phyloP scores from a whole-genome alignment of 2,797 vertebrate genomes.

The Distichodus sexfasciatus region DNA sequence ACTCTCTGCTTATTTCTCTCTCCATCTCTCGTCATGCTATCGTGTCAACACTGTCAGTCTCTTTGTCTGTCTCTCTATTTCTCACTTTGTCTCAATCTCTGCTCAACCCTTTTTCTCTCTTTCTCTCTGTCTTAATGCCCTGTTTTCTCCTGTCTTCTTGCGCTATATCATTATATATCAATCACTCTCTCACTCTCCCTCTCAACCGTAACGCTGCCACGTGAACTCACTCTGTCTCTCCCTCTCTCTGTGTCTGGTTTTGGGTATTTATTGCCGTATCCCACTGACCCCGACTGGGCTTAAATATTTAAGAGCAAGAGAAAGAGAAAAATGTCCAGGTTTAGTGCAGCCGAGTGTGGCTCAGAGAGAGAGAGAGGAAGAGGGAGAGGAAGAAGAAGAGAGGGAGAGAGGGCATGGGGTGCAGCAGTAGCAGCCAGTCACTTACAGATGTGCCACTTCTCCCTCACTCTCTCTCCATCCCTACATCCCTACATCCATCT shows the following conservation, averaged over 20 bases:
- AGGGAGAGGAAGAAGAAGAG: slow-evolving; percentile 7
- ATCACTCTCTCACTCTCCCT: slow-evolving; percentile 24
- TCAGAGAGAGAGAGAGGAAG: slow-evolving; percentile 12
- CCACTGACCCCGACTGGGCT: slow-evolving; percentile 9
- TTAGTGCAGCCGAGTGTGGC: background rate
- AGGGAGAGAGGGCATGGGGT: slow-evolving; percentile 14
- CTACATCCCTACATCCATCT: background rate
- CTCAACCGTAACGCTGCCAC: no score
- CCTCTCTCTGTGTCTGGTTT: background rate
- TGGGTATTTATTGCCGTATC: slow-evolving; percentile 19
- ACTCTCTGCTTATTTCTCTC: background rate
- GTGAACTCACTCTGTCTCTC: background rate
- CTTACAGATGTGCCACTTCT: background rate
- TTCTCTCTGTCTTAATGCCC: background rate
- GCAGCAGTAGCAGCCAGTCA: slow-evolving; percentile 10
- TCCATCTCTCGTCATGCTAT: background rate
- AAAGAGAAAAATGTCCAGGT: slow-evolving; percentile 16
- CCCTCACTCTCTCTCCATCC: background rate
- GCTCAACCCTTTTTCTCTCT: background rate
- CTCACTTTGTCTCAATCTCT: slow-evolving; percentile 48
- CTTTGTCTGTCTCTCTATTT: no score
- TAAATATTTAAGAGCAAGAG: slow-evolving; percentile 42
- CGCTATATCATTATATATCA: background rate
- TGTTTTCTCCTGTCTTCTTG: background rate
- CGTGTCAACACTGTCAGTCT: background rate